Evolutionary conservation across 1,140 invertebrate genomes (phyloP).

Genomic region (Orchestia grillus): DNA sequence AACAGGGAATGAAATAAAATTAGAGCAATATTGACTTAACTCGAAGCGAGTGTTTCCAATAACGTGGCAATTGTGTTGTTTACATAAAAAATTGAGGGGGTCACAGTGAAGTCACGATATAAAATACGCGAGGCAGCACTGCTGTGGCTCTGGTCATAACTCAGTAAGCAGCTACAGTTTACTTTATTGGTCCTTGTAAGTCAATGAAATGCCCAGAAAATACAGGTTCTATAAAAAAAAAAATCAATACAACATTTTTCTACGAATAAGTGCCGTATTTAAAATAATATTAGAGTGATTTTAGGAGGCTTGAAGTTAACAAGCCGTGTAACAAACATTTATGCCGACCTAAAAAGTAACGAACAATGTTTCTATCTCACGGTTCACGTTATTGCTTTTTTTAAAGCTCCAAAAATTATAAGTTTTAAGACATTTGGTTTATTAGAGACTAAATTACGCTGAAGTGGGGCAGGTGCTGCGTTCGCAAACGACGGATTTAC

Average conservation of each 20-base stretch:
- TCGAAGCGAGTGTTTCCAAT: constrained; percentile 3
- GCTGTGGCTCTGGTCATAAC: neutral
- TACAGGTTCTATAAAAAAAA: neutral
- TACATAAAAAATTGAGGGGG: neutral
- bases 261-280: no score
- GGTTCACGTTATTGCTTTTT: neutral
- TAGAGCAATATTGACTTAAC: constrained; percentile 41
- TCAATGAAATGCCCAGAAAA: neutral
- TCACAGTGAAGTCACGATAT: neutral
- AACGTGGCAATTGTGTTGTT: constrained; percentile 32
- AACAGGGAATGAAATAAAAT: neutral
- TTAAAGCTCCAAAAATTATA: neutral
- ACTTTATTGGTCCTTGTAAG: neutral
- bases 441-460: neutral
- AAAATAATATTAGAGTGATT: no score
- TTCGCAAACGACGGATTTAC: neutral
- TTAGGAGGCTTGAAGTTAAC: neutral
- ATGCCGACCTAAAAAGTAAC: neutral
- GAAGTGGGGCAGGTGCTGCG: neutral
- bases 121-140: neutral
- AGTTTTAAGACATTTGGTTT: neutral
- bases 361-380: neutral
- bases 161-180: neutral
- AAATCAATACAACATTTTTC: neutral
- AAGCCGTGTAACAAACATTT: neutral